Conservation (phyloP, 2,797 vertebrate genomes). For the Malurus splendens region DNA sequence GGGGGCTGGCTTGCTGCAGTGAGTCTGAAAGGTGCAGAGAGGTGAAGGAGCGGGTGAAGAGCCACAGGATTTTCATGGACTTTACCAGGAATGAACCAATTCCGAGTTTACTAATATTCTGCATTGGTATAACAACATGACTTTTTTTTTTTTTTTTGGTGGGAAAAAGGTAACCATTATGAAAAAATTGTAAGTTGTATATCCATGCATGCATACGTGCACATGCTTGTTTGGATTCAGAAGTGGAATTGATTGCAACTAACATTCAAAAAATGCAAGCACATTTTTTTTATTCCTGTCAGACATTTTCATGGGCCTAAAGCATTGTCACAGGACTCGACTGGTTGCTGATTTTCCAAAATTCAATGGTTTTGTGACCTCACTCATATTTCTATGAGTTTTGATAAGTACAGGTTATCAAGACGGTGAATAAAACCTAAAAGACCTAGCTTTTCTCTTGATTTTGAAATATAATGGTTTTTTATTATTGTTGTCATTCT, state of each 20-base stretch:
- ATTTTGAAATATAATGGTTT: not conserved
- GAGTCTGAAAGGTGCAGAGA: not conserved
- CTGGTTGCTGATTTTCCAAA: not conserved
- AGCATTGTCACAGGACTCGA: not conserved
- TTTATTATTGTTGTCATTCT: not conserved
- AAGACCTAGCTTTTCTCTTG: not conserved
- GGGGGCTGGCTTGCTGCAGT: not conserved
- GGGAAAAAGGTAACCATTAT: not conserved
- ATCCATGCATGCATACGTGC: rapidly evolving
- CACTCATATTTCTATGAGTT: not conserved
- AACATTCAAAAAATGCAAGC: not conserved
- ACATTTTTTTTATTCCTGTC: not conserved
- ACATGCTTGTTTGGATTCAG: not conserved
- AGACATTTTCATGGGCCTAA: not conserved
- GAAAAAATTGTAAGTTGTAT: not conserved
- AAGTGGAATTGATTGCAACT: not conserved
- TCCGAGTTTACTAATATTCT: not conserved
- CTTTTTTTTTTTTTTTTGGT: too few relatives aligned
- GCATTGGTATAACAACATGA: not conserved
- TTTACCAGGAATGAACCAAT: not conserved
- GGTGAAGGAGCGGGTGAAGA: not conserved
- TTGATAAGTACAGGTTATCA: not conserved
- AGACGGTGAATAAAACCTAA: not conserved
- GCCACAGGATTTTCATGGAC: not conserved
- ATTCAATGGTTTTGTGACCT: not conserved